Evolutionary conservation across 2,113 vertebrate genomes (phyloP).

Genomic region (rat (Rattus norvegicus)): DNA sequence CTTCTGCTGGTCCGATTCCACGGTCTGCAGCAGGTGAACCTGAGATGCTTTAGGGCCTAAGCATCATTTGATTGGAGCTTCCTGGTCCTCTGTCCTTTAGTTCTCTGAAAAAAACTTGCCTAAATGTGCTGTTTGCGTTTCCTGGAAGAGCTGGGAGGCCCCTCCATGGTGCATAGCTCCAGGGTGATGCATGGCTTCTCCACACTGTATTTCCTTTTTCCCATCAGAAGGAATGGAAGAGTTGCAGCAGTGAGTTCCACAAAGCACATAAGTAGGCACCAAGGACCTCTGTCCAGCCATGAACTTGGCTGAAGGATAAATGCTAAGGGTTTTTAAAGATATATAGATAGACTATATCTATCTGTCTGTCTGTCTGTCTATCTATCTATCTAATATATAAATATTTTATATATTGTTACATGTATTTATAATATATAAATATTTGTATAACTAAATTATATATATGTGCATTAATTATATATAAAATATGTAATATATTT

Average conservation of each 20-base stretch:
- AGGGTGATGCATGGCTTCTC: fast-evolving
- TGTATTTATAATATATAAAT: no score
- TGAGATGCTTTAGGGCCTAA: not conserved
- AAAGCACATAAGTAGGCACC: not conserved
- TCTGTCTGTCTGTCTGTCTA: no score
- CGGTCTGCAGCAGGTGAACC: not conserved
- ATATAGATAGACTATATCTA: not conserved
- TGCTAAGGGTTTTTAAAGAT: not conserved
- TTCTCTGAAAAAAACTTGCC: not conserved
- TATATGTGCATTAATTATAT: no score
- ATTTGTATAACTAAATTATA: no score
- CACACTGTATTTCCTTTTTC: fast-evolving
- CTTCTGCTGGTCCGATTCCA: not conserved
- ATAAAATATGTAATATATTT: no score
- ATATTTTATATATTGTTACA: no score
- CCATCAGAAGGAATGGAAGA: not conserved
- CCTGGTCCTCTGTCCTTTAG: not conserved
- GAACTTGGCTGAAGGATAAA: not conserved
- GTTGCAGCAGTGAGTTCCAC: fast-evolving
- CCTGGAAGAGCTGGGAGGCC: not conserved
- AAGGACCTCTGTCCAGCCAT: fast-evolving
- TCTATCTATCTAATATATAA: no score
- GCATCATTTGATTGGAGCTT: not conserved
- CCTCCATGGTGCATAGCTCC: fast-evolving
- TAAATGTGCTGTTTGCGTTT: not conserved